These are phyloP conservation scores for Philonicus albiceps DNA, from an alignment of 2,888 invertebrate genomes.

Conservation along the genomic window DNA sequence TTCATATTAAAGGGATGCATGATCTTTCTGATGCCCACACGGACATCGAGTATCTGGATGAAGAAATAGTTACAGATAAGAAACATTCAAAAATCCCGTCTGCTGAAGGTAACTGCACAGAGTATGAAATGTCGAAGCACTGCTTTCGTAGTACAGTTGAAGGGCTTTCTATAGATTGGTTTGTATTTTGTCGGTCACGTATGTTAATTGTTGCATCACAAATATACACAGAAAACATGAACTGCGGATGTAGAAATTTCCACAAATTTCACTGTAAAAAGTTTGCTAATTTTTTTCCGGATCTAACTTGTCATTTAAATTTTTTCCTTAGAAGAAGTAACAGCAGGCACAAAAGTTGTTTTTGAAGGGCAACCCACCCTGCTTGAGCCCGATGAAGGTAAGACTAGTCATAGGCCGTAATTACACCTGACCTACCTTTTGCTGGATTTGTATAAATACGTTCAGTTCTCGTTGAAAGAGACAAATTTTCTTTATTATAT, in stretches of 20 bases:
- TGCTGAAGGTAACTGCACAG: conserved; percentile 9
- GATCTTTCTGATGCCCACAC: conserved; percentile 63
- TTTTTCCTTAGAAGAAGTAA: conserved; percentile 46
- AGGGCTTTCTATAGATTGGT: not conserved
- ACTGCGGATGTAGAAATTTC: conserved; percentile 44
- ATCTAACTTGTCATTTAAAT: conserved; percentile 30
- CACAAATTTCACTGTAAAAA: not conserved
- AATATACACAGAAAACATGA: conserved; percentile 2
- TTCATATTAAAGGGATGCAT: conserved; percentile 65
- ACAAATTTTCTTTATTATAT: not conserved
- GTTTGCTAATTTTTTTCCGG: not conserved
- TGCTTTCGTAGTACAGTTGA: not conserved
- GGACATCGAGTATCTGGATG: conserved; percentile 67
- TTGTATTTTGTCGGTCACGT: not conserved
- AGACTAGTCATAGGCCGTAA: conserved; percentile 17
- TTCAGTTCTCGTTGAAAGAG: not conserved
- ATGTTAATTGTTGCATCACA: not conserved
- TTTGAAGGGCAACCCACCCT: conserved; percentile 8
- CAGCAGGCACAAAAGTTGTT: conserved; percentile 40
- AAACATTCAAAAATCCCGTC: not conserved
- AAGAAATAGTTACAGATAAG: conserved; percentile 52
- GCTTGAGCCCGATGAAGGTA: conserved; percentile 45
- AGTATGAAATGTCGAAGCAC: not conserved
- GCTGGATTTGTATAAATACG: not conserved
- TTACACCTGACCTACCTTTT: not conserved